These are phyloP conservation scores for Serrognathus titanus DNA, from an alignment of 2,888 invertebrate species.

Conservation along the genomic window DNA sequence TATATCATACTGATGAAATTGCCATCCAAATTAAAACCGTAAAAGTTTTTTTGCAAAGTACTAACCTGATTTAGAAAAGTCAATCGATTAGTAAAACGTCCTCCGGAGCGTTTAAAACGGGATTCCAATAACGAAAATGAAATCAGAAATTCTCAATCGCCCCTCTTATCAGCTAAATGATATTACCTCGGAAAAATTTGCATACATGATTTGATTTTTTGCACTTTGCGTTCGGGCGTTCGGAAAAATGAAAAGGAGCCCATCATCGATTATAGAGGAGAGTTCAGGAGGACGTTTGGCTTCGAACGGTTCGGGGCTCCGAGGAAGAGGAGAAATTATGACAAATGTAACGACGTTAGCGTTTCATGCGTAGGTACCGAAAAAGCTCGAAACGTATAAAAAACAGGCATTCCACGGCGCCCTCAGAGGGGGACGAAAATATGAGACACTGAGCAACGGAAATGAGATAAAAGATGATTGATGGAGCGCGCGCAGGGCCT, in stretches of 20 bases:
- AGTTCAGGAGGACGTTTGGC: no score
- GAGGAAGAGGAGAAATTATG: slow-evolving; percentile 9
- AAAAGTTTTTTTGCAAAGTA: no score
- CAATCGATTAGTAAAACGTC: no score
- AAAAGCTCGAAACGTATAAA: no score
- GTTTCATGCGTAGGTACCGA: neutral
- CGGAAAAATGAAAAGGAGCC: no score
- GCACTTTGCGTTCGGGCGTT: neutral
- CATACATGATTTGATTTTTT: slow-evolving; percentile 29
- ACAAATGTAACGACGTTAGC: slow-evolving; percentile 11
- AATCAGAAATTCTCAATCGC: slow-evolving; percentile 19
- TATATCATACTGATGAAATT: no score
- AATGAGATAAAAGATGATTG: slow-evolving; percentile 28
- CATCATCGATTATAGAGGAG: no score
- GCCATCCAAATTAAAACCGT: no score
- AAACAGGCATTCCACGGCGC: no score
- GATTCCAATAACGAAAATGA: slow-evolving; percentile 9
- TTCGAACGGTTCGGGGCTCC: neutral
- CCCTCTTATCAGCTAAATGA: slow-evolving; percentile 23
- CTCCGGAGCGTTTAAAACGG: neutral
- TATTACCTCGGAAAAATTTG: slow-evolving; percentile 22
- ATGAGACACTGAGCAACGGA: slow-evolving; percentile 23
- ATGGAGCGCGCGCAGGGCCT: slow-evolving; percentile 16
- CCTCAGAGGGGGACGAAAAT: slow-evolving; percentile 19
- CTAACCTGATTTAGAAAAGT: no score